Conservation (phyloP, 1,140 invertebrate genomes). For the Drosophila kepulauana region DNA sequence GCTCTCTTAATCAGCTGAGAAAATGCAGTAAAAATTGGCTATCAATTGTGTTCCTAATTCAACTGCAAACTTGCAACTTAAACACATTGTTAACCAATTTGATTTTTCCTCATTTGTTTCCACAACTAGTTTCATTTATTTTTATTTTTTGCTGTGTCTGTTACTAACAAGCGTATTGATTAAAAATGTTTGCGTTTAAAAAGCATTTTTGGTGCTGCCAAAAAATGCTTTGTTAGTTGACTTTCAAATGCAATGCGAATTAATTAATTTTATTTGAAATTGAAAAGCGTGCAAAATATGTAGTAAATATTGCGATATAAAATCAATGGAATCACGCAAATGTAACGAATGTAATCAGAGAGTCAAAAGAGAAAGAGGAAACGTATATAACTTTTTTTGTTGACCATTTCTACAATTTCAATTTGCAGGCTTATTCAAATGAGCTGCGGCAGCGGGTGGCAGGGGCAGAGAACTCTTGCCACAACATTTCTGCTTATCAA, state of each 20-base stretch:
- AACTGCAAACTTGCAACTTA: not conserved
- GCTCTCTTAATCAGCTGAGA: not conserved
- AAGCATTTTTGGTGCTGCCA: not conserved
- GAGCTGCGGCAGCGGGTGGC: slow-evolving; percentile 10
- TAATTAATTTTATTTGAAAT: slow-evolving; percentile 1
- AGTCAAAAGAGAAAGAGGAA: not conserved
- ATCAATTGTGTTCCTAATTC: no score
- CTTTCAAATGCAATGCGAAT: not conserved
- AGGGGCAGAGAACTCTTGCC: not conserved
- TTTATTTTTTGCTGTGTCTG: not conserved
- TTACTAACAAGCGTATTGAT: not conserved
- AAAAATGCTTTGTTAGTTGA: slow-evolving; percentile 8
- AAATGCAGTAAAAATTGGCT: no score
- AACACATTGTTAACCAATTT: not conserved
- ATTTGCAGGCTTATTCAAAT: slow-evolving; percentile 57
- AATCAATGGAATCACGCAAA: not conserved
- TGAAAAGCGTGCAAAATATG: not conserved
- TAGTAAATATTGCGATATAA: not conserved
- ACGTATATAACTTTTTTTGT: slow-evolving; percentile 12
- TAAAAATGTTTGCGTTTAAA: slow-evolving; percentile 3
- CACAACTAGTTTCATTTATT: not conserved
- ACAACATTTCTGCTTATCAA: slow-evolving; percentile 66
- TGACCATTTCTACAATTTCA: slow-evolving; percentile 40
- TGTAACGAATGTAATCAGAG: not conserved
- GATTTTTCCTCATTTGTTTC: not conserved